Evolutionary conservation across 2,888 invertebrate genomes (phyloP), one percentile per base, ranked within the genome.

Genomic region (Drosophila phalerata): DNA sequence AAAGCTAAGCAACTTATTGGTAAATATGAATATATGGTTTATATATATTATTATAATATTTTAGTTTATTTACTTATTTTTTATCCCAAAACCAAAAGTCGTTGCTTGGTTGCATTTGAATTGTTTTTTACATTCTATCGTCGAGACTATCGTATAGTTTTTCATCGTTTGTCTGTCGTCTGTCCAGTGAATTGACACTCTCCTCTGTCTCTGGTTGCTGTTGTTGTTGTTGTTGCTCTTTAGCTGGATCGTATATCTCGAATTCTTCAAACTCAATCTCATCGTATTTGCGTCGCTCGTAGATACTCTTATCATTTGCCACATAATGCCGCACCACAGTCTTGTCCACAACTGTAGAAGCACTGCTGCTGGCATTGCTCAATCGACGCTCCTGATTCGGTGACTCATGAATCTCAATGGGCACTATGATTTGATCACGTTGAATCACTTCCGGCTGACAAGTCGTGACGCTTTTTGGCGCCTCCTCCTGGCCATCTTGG

Each of bases 201-300:
- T 61, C 6, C 1, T 45, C 57, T 25, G 74, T 34, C 34, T 57
- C 52, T 19, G 49, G 60, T 9, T 61, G 52, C 28, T 64, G 63
- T 11, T 55, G 55, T 6, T 60, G 53, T 32, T 60, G 57, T 6
- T 73, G 60, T 37, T 73, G 83, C 48, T 91, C 90, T 63, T 91
- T 92, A 62, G 87, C 82, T n/a, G 92, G 93, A 87, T 92, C 95
- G 90, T 95, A 94, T 57, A 96, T 95, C 93, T 96, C 95, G 80
- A 96, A 96, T 85, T 96, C 96, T 92, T 97, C 97, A 82, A 97
- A 97, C 81, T 97, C 97, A 95, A 97, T 97, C 83, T 97, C 97
- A 45, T 96, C 96, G 81, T 95, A 95, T 90, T 96, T 95, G 75
- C 94, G 94, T 11, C 94, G 93, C 73, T 93, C 93, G 78, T 94